Base-by-base conservation (phyloP, 2,113 vertebrate species). In the Dendropsophus ebraccatus region DNA sequence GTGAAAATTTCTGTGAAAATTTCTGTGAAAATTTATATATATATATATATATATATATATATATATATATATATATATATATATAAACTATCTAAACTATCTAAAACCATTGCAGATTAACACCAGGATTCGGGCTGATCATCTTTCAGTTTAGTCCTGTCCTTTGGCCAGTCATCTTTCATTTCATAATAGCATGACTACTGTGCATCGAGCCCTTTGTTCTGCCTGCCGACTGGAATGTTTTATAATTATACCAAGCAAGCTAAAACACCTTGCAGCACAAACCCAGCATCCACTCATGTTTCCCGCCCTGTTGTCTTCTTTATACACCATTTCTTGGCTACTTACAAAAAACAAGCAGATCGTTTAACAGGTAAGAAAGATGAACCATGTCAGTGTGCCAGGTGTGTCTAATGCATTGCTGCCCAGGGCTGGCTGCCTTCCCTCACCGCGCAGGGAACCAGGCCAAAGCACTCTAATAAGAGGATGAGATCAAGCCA, bases 241-340 rank as follows among this genome's bases (percentile, higher is more conserved):
- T 87, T 88, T 90, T 88, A 35, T 35, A 28, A 72, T 90, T 89
- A 87, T 85, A 87, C 89, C 62, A 88, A 80, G 79, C 78, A 82
- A 88, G 84, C 49, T 83, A 88, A 87, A 88, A 87, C 89, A 89
- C 88, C 87, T 81, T 87, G 32, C 23, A 88, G 88, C 83, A 88
- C 79, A 76, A 76, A 17, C 77, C 7, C 87, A 69, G 73, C 87
- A 87, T 87, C 58, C 86, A 13, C 67, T 88, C 54, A 16, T 17
- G 25, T 88, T 80, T 86, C 82, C 85, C 83, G 81, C 86, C 45
- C 35, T 52, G 50, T 1, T 45, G 32, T 65, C 30, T 52, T 58
- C 58, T 70, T 35, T 47, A 65, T 1, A 19, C 10, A 25, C 28
- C 65, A 67, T 54, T 5, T 0, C 82, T 87, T 85, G 52, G 35